A percentile compares a stretch with the other conserved stretches of the same genome.
These are phyloP conservation scores for Palythoa grandis DNA, from an alignment of 92 coral and sea anemone species.

Conservation along the genomic window DNA sequence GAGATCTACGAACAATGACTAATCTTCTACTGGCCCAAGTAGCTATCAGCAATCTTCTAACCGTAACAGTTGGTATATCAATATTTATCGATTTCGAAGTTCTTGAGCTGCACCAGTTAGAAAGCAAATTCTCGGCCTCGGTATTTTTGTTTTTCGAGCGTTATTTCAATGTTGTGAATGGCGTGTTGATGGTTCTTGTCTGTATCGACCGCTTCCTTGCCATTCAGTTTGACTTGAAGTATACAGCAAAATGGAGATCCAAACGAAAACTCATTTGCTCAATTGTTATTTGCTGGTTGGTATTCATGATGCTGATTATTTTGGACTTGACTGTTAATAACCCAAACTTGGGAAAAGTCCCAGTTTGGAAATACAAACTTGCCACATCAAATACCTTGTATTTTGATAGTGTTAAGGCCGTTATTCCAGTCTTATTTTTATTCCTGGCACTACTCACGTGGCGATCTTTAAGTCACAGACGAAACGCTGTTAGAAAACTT, in stretches of 20 bases:
- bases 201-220: constrained; percentile 21
- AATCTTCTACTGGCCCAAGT: constrained; percentile 28
- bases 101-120: constrained; percentile 25
- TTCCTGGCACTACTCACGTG: constrained; percentile 23
- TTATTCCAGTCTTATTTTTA: constrained; percentile 1
- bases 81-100: constrained; percentile 31
- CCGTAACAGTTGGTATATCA: constrained; percentile 10
- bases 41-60: constrained; percentile 13
- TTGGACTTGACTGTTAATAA: constrained; percentile 18
- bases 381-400: constrained; percentile 21
- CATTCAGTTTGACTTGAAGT: constrained; percentile 22
- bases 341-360: constrained; percentile 29
- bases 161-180: constrained; percentile 13
- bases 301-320: background rate
- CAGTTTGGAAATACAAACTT: constrained; percentile 37
- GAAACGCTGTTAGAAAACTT: constrained; percentile 14
- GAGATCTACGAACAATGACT: constrained; percentile 21
- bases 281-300: constrained; percentile 2
- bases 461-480: constrained; percentile 9
- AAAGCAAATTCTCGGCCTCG: constrained; percentile 5
- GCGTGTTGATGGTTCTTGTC: constrained; percentile 1
- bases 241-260: constrained; percentile 30
- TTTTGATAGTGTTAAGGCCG: constrained; percentile 27
- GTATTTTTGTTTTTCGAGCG: constrained; percentile 18
- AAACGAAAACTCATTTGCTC: constrained; percentile 9